phyloP scores from a whole-genome alignment of 2,888 invertebrate genomes.

The Amphiduros pacificus region DNA sequence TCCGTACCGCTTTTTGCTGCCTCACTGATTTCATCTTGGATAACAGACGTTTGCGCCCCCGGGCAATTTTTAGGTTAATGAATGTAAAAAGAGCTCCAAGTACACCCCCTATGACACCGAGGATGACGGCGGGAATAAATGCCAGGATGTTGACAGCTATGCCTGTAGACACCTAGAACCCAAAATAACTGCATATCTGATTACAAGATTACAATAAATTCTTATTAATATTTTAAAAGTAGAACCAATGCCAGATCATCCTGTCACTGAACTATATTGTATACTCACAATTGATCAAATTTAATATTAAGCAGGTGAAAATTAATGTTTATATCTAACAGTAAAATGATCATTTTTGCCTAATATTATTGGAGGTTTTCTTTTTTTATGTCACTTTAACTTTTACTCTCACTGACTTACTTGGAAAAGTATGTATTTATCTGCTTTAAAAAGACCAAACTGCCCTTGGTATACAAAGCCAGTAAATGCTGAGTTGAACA shows the following conservation, averaged over 20 bases:
- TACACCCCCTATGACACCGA: slow-evolving; percentile 57
- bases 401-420: too few species aligned
- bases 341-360: too few species aligned
- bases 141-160: slow-evolving; percentile 48
- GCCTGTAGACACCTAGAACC: slow-evolving; percentile 4
- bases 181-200: neutral
- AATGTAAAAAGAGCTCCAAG: slow-evolving; percentile 59
- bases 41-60: slow-evolving; percentile 48
- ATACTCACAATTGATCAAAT: slow-evolving; percentile 28
- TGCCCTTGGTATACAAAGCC: slow-evolving; percentile 25
- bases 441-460: slow-evolving; percentile 29
- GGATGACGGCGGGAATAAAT: slow-evolving; percentile 56
- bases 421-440: slow-evolving; percentile 31
- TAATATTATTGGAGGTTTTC: too few species aligned
- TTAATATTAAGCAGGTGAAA: slow-evolving; percentile 58
- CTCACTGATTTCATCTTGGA: slow-evolving; percentile 39
- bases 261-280: neutral
- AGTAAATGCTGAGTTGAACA: slow-evolving; percentile 31
- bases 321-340: too few species aligned
- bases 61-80: slow-evolving; percentile 55
- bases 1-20: slow-evolving; percentile 27
- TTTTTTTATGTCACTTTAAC: slow-evolving; percentile 48
- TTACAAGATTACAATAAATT: neutral
- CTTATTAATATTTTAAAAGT: neutral
- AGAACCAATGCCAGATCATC: neutral